These are phyloP conservation scores for Microtus californicus DNA, from an alignment of 2,797 vertebrate genomes.

Conservation along the genomic window DNA sequence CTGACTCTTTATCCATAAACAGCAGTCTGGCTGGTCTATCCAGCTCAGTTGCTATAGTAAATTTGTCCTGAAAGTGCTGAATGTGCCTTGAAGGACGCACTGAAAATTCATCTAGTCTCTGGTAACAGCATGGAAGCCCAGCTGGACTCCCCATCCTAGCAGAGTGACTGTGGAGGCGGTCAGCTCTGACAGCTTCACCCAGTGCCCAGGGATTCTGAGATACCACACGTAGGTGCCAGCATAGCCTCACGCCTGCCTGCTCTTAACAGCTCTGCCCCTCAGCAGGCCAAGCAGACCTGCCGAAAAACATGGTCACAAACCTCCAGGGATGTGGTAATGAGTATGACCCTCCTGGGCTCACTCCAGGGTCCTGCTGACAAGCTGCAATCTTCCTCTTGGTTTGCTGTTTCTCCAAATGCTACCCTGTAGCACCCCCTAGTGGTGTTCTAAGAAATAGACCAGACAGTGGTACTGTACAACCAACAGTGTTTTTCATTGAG, in stretches of 20 bases:
- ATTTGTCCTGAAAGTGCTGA: constrained; percentile 20
- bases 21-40: background rate
- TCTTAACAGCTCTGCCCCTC: background rate
- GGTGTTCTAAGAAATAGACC: background rate
- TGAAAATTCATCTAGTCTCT: background rate
- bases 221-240: background rate
- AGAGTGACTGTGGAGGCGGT: background rate
- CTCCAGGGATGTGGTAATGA: background rate
- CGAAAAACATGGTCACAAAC: background rate
- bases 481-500: rapidly evolving
- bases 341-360: background rate
- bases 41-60: background rate
- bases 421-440: constrained; percentile 60
- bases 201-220: background rate
- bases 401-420: background rate
- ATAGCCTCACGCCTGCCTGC: background rate
- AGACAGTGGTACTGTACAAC: rapidly evolving
- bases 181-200: constrained; percentile 7
- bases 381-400: background rate
- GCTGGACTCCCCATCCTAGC: background rate
- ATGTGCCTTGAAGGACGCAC: background rate
- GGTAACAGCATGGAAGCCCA: background rate
- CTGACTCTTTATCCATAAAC: background rate
- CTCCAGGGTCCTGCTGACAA: background rate
- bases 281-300: background rate